These are phyloP conservation scores for Drosophila quinaria DNA, from an alignment of 2,888 invertebrate species.

Conservation along the genomic window DNA sequence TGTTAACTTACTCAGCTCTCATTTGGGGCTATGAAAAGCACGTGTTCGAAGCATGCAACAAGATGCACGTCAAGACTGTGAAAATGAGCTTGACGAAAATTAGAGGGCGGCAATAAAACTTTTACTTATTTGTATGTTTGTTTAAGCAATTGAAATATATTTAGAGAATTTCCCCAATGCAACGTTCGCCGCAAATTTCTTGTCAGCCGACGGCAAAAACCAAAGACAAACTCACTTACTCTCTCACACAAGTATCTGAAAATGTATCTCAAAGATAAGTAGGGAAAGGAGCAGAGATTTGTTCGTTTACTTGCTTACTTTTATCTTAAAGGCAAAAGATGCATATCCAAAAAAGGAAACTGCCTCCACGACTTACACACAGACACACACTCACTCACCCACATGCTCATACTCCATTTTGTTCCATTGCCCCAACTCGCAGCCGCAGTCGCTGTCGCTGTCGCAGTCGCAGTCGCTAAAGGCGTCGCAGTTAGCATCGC, in stretches of 20 bases:
- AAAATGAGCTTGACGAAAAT: conserved; percentile 11
- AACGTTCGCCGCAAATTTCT: conserved; percentile 42
- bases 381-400: conserved; percentile 20
- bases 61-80: conserved; percentile 6
- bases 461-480: conserved; percentile 25
- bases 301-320: background rate
- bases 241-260: conserved; percentile 1
- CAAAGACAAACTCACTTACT: conserved; percentile 13
- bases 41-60: conserved; percentile 45
- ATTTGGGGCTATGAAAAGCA: conserved; percentile 25
- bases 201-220: conserved; percentile 47
- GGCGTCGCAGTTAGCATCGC: conserved; percentile 46
- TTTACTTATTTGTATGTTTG: too few species aligned
- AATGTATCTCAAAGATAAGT: conserved; percentile 36
- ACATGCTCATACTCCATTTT: conserved; percentile 66
- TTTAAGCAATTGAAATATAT: background rate
- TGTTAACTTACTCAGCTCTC: conserved; percentile 57
- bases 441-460: conserved; percentile 57
- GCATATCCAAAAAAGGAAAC: background rate
- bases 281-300: background rate
- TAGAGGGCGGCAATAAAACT: background rate
- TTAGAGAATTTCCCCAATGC: conserved; percentile 45
- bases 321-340: conserved; percentile 12
- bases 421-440: conserved; percentile 66
- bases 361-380: conserved; percentile 20